Evolutionary conservation across 2,797 vertebrate species (phyloP), one percentile per base, ranked within the genome.

Genomic region (Glossophaga mutica): DNA sequence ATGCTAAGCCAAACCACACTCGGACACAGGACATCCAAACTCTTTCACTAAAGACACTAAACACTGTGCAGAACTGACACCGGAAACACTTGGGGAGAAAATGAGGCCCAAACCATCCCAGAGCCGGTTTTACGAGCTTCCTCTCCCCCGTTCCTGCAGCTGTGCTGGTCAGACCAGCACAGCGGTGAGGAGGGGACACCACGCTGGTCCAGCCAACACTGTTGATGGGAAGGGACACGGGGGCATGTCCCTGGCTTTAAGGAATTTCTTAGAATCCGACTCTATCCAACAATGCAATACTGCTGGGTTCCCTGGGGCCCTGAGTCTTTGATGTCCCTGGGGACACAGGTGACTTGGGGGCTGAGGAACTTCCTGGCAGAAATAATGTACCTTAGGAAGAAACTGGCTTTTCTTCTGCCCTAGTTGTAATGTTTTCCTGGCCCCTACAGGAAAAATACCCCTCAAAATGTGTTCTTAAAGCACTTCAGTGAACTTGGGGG

Each of bases 341-440:
- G 19, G 21, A 77, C 71, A 26, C 1, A 1, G 11, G 70, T 39
- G 76, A 87, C 3, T 48, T 22, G 9, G 37, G 26, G 19, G n/a
- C 57, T 55, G 42, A 50, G 74, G 70, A 84, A 77, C 79, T 55
- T 93, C 79, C 79, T 76, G 32, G 67, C 34, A 83, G 48, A 77
- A 92, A 92, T 73, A 6, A 90, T n/a, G 18, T 81, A 46, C n/a
- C 77, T 71, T n/a, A 18, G 77, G 65, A 94, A 94, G 50, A 91
- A 91, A 81, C 22, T 22, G 46, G 32, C 2, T 65, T 87, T 78
- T 48, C 59, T 93, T 42, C 48, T n/a, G 29, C 26, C 50, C 70
- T 76, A 12, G n/a, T 37, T 91, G 71, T 85, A 90, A 81, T 78
- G 32, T 34, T 88, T 50, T 68, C 9, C 16, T 22, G 57, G 50